These are phyloP conservation scores for Drosophila lowei DNA, from an alignment of 1,140 invertebrate species.

Conservation along the genomic window DNA sequence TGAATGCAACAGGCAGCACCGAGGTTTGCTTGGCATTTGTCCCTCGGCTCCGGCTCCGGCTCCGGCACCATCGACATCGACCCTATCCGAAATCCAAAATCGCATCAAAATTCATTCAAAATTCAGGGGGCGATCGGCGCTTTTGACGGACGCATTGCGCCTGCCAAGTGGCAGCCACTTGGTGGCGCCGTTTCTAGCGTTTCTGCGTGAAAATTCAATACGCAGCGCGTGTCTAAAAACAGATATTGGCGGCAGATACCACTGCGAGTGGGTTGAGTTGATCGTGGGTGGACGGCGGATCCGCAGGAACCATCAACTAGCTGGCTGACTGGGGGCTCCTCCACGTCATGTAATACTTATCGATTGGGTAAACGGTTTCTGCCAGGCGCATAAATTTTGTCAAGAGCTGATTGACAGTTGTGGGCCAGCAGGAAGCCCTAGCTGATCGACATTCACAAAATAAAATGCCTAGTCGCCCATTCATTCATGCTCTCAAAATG, in stretches of 20 bases:
- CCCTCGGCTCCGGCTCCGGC: slow-evolving; percentile 1
- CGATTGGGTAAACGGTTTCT: slow-evolving; percentile 64
- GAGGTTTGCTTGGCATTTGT: slow-evolving; percentile 25
- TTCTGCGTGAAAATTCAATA: slow-evolving; percentile 64
- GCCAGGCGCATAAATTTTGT: slow-evolving; percentile 58
- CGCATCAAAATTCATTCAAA: slow-evolving; percentile 65
- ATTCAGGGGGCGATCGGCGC: slow-evolving; percentile 46
- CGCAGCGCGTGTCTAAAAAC: slow-evolving; percentile 64
- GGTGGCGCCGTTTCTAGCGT: slow-evolving; percentile 31
- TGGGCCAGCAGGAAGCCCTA: slow-evolving; percentile 65
- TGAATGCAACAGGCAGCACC: slow-evolving; percentile 33
- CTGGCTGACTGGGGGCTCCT: slow-evolving; percentile 1
- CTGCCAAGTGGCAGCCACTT: slow-evolving; percentile 45
- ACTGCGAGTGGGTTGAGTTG: background rate
- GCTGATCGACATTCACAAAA: slow-evolving; percentile 24
- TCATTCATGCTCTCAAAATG: too few relatives aligned
- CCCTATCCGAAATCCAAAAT: slow-evolving; percentile 60
- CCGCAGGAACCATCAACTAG: slow-evolving; percentile 9
- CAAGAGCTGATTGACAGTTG: slow-evolving; percentile 70
- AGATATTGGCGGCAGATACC: slow-evolving; percentile 33
- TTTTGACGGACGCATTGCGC: slow-evolving; percentile 58
- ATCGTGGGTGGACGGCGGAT: slow-evolving; percentile 30
- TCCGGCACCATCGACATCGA: background rate
- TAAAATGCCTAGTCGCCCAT: slow-evolving; percentile 14
- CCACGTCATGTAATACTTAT: slow-evolving; percentile 49